Base-by-base conservation (phyloP, 2,888 invertebrate genomes). In the Chesias legatella region DNA sequence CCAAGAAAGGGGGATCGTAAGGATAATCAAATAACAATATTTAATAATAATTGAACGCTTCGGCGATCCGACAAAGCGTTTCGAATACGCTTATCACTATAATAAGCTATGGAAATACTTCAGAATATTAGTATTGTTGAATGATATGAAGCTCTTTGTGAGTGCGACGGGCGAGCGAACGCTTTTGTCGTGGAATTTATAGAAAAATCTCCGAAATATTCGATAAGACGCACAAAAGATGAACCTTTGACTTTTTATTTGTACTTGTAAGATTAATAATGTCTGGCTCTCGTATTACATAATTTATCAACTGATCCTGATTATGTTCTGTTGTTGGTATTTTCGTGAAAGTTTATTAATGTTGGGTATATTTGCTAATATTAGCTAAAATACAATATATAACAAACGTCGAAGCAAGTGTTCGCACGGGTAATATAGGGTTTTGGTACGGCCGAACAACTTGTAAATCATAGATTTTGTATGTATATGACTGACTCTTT, bases 71-170 rank as follows among this genome's bases (percentile, higher is more conserved):
- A 42, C 39, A 40, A 50, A 29, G 21, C 33, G 29, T 53, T 44
- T 28, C 46, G 41, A 39, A 41, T 44, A 44, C 38, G 42, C 43
- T 48, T 36, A 51, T 44, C 44, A 20, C 38, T 41, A 49, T 46
- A 39, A 51, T 46, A 35, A 58, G 50, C 50, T 59, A 58, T 57
- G 50, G 60, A 65, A 63, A 58, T 61, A 60, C 65, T 67, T 55
- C 53, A 60, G 53, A 56, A 52, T 56, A 58, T 59, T 57, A 63
- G 66, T 56, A 67, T 70, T 70, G 66, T 67, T 36, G 29, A 47
- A 39, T 28, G 10, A 51, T 49, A 39, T 48, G 55, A 50, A 47
- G 39, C 30, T 35, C 63, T 63, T 71, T 71, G 67, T 69, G 59
- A 56, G 21, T 25, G 33, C 51, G 64, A 65, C 64, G 60, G 55